Percentiles rank a stretch among this genome's conserved stretches.
Evolutionary conservation across 2,113 vertebrate genomes (phyloP).

Genomic region (Phainopepla nitens): DNA sequence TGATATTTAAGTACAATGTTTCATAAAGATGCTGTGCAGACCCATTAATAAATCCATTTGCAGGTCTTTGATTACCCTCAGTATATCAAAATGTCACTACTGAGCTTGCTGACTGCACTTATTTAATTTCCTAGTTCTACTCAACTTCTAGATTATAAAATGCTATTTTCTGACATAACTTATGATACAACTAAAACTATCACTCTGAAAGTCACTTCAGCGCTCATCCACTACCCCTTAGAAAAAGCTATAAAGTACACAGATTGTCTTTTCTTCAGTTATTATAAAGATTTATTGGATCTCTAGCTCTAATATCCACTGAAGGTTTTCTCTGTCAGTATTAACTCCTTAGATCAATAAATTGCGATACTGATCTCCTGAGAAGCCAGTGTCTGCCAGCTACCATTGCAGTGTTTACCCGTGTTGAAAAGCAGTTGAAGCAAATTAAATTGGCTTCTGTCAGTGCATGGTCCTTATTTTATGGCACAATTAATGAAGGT

Average conservation of each 20-base stretch:
- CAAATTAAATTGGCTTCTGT: conserved; percentile 30
- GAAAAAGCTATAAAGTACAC: conserved; percentile 21
- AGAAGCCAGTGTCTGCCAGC: conserved; percentile 4
- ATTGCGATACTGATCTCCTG: conserved; percentile 12
- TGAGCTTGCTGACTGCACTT: background rate
- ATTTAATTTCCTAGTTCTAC: background rate
- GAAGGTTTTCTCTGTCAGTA: conserved; percentile 34
- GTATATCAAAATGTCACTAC: background rate
- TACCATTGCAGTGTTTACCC: background rate
- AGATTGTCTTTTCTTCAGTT: conserved; percentile 37
- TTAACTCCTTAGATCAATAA: conserved; percentile 57
- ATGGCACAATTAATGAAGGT: background rate
- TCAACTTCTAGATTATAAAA: background rate
- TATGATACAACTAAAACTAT: background rate
- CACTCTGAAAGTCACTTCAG: background rate
- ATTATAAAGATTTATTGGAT: conserved; percentile 57
- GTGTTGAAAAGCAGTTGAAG: background rate
- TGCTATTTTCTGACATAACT: background rate
- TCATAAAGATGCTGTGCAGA: background rate
- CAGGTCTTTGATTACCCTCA: background rate
- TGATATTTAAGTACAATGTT: background rate
- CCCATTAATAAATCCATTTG: conserved; percentile 7
- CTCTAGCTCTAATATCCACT: conserved; percentile 15
- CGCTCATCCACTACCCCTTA: background rate
- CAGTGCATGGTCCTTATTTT: background rate